These are phyloP conservation scores for Melipona quadrifasciata DNA, from an alignment of 1,140 invertebrate genomes.

Conservation along the genomic window DNA sequence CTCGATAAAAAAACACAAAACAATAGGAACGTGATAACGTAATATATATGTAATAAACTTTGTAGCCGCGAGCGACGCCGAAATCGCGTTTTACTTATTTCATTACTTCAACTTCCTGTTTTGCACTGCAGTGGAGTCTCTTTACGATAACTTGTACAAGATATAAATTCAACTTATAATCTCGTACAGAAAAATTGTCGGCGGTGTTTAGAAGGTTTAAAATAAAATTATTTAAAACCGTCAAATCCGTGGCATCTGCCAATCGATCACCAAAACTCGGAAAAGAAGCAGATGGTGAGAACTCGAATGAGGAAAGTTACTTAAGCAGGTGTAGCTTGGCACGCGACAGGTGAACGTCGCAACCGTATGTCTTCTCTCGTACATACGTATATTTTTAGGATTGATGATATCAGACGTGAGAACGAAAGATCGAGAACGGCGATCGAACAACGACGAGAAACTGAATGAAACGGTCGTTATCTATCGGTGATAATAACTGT, in stretches of 20 bases:
- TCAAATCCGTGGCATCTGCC: background rate
- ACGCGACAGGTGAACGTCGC: slow-evolving; percentile 62
- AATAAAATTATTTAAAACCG: background rate
- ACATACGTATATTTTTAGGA: background rate
- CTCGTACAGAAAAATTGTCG: no score
- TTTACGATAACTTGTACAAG: no score
- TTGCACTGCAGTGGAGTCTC: no score
- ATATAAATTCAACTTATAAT: no score
- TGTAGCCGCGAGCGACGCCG: no score
- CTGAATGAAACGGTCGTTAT: background rate
- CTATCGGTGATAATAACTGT: slow-evolving; percentile 1
- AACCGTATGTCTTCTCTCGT: slow-evolving; percentile 13
- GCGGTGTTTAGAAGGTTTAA: no score
- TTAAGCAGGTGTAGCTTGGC: slow-evolving; percentile 65
- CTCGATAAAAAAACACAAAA: background rate
- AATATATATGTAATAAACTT: no score
- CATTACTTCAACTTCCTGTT: no score
- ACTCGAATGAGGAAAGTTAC: slow-evolving; percentile 33
- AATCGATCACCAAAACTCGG: slow-evolving; percentile 25
- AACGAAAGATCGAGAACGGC: background rate
- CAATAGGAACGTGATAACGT: no score
- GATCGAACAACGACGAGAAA: background rate
- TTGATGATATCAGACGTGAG: background rate
- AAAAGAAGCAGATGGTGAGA: slow-evolving; percentile 50
- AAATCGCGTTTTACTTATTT: no score